Conservation (phyloP, 2,797 vertebrate species). For the Acrossocheilus wenchowensis region DNA sequence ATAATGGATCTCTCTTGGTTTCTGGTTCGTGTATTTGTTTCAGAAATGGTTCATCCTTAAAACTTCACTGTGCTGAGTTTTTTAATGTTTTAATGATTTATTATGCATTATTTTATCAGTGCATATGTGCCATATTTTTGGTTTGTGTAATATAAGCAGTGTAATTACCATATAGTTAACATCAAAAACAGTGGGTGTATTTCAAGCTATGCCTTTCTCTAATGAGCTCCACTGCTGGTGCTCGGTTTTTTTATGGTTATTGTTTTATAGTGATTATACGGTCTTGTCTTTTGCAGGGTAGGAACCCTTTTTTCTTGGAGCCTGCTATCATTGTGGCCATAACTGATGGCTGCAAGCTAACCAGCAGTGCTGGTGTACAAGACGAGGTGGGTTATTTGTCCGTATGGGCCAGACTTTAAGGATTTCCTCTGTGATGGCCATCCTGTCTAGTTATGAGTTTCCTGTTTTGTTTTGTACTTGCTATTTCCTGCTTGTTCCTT, state of each 20-base stretch:
- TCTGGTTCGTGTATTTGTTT: neutral
- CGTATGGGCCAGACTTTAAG: constrained; percentile 18
- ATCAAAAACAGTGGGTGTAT: neutral
- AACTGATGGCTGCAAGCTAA: constrained; percentile 94
- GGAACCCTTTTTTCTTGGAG: constrained; percentile 96
- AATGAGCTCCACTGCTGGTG: neutral
- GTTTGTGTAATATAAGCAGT: neutral
- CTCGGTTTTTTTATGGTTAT: neutral
- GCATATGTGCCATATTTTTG: neutral
- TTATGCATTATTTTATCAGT: neutral
- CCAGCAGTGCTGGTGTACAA: constrained; percentile 88
- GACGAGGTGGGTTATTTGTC: constrained; percentile 87
- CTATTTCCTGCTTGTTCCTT: neutral
- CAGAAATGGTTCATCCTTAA: constrained; percentile 9
- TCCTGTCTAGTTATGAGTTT: constrained; percentile 17
- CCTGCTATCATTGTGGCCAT: constrained; percentile 94
- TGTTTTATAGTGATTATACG: neutral
- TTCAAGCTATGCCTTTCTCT: neutral
- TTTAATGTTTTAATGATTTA: neutral
- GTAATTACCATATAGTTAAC: neutral
- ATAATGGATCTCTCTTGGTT: neutral
- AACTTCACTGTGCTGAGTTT: neutral
- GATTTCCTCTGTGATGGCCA: constrained; percentile 30
- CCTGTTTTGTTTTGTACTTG: neutral
- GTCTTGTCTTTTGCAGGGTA: constrained; percentile 77